Percentiles rank a stretch among this genome's conserved stretches.
These are phyloP conservation scores for Thinocorus orbignyianus DNA, from an alignment of 2,113 vertebrate species.

Conservation along the genomic window DNA sequence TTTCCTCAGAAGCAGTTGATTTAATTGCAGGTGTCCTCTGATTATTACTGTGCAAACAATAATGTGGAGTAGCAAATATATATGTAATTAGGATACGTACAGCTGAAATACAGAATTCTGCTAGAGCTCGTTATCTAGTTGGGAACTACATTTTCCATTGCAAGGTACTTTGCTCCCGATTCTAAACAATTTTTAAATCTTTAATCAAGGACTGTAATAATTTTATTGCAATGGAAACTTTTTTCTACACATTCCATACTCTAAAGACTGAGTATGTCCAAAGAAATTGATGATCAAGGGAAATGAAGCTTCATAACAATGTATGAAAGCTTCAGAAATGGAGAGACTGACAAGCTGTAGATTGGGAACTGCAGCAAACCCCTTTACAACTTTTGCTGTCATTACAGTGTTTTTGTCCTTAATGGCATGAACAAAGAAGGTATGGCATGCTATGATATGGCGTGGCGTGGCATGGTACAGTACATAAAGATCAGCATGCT, in stretches of 20 bases:
- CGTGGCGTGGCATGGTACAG: accelerated
- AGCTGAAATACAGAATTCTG: not conserved
- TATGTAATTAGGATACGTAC: not conserved
- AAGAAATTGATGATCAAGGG: not conserved
- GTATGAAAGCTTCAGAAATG: not conserved
- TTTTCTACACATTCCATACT: not conserved
- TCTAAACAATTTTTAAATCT: not conserved
- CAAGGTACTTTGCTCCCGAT: not conserved
- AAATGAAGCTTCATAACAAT: not conserved
- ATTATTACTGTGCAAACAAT: not conserved
- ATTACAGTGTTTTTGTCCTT: not conserved
- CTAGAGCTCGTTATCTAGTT: not conserved
- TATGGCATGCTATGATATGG: too few relatives aligned
- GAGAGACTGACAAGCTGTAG: not conserved
- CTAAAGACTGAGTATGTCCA: not conserved
- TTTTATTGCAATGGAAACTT: not conserved
- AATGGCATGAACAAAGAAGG: not conserved
- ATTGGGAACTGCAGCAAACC: not conserved
- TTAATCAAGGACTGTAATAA: not conserved
- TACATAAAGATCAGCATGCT: not conserved
- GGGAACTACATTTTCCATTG: not conserved
- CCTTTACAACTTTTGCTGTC: not conserved
- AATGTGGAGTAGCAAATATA: not conserved
- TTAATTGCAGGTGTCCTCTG: not conserved
- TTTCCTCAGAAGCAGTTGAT: not conserved